Percentiles rank a stretch among this genome's conserved stretches.
Evolutionary conservation across 2,888 invertebrate genomes (phyloP).

Genomic region (Carpatolechia fugitivella): DNA sequence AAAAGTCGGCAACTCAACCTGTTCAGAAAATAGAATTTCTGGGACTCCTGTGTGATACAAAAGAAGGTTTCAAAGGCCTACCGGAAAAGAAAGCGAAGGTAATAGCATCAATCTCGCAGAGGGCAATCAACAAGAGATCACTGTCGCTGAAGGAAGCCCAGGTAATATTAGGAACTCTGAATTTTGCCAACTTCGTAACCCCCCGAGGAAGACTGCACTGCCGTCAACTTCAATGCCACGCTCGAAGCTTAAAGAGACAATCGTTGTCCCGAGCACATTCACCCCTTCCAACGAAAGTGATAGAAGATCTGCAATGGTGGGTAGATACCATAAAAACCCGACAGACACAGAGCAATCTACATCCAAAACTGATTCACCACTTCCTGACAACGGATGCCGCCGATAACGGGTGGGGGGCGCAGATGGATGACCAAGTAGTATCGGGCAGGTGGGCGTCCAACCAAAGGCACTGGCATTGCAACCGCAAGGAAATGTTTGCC

Average conservation of each 20-base stretch:
- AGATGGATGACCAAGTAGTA: slow-evolving; percentile 9
- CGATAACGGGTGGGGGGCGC: slow-evolving; percentile 16
- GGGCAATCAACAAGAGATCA: not conserved
- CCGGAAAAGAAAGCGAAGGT: not conserved
- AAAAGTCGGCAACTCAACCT: not conserved
- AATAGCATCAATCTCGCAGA: not conserved
- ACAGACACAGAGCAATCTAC: not conserved
- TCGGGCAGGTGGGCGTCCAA: not conserved
- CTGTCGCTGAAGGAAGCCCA: slow-evolving; percentile 1
- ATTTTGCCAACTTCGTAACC: slow-evolving; percentile 14
- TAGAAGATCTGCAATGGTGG: slow-evolving; percentile 17
- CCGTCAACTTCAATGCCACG: slow-evolving; percentile 11
- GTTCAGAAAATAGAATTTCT: slow-evolving; percentile 1
- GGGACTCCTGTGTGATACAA: not conserved
- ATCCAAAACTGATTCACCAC: not conserved
- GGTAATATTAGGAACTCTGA: slow-evolving; percentile 13
- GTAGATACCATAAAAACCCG: not conserved
- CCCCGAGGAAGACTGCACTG: slow-evolving; percentile 17
- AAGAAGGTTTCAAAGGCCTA: not conserved
- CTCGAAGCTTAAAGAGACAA: not conserved
- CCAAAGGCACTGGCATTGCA: too few relatives aligned
- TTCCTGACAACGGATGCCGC: slow-evolving; percentile 16
- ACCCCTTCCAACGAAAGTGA: not conserved
- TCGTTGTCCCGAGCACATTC: too few relatives aligned
- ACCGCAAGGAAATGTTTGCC: slow-evolving; percentile 4